Evolutionary conservation across 2,113 vertebrate genomes (phyloP).

Genomic region (Tylochromis polylepis): DNA sequence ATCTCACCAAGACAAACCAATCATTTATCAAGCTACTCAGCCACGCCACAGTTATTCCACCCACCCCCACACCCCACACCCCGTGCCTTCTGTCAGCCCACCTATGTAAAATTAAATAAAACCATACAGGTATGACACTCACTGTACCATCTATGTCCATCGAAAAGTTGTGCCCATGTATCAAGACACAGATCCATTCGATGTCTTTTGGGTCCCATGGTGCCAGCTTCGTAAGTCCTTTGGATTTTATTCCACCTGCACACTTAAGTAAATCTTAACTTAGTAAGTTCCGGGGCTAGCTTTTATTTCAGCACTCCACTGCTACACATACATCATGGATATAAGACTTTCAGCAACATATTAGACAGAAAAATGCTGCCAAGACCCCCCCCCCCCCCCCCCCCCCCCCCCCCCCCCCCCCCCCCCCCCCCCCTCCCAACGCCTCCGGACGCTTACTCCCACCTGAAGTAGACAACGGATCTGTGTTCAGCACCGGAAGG

Average conservation of each 20-base stretch:
- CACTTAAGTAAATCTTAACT: constrained; percentile 63
- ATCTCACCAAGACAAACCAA: constrained; percentile 46
- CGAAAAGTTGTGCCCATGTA: constrained; percentile 30
- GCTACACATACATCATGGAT: constrained; percentile 30
- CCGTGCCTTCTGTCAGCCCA: background rate
- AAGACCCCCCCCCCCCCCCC: constrained; percentile 9
- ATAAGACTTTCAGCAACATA: constrained; percentile 46
- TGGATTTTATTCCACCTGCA: constrained; percentile 36
- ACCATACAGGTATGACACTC: background rate
- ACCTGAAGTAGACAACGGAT: no score
- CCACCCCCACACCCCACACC: background rate
- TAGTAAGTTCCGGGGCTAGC: background rate
- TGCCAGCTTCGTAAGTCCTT: constrained; percentile 9
- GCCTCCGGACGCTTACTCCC: no score
- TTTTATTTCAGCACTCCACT: background rate
- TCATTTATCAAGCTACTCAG: constrained; percentile 51
- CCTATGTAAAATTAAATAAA: background rate
- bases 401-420: no score
- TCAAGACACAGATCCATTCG: constrained; percentile 36
- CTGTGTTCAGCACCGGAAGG: no score
- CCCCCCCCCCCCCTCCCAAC: no score
- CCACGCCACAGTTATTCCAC: background rate
- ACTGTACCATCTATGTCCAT: constrained; percentile 1
- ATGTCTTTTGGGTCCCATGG: background rate
- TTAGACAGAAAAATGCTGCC: constrained; percentile 45